phyloP scores from a whole-genome alignment of 1,140 invertebrate species.

The Drosophila pectinifera region DNA sequence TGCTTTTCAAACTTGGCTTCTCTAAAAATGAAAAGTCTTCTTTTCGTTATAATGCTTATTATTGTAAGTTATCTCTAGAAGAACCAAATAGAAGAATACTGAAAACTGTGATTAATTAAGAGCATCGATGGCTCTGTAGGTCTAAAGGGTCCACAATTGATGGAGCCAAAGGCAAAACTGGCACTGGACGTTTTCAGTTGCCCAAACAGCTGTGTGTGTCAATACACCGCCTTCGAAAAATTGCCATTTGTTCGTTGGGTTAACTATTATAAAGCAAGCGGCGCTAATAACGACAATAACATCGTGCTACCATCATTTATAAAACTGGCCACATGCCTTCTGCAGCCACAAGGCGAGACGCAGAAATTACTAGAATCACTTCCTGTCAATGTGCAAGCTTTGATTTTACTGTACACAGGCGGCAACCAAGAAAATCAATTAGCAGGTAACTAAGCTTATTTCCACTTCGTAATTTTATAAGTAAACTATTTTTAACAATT shows the following conservation, averaged over 20 bases:
- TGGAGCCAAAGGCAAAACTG: background rate
- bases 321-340: slow-evolving; percentile 87
- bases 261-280: slow-evolving; percentile 64
- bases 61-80: slow-evolving; percentile 15
- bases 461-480: background rate
- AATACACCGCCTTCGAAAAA: slow-evolving; percentile 85
- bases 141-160: background rate
- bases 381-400: slow-evolving; percentile 86
- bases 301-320: slow-evolving; percentile 83
- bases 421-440: slow-evolving; percentile 82
- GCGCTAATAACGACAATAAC: slow-evolving; percentile 42
- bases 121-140: background rate
- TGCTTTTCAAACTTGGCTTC: slow-evolving; percentile 5
- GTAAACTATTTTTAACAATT: background rate
- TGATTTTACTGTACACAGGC: slow-evolving; percentile 86
- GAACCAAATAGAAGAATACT: background rate
- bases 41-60: slow-evolving; percentile 13
- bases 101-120: slow-evolving; percentile 6
- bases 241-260: slow-evolving; percentile 86
- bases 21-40: slow-evolving; percentile 9
- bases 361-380: slow-evolving; percentile 85
- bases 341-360: slow-evolving; percentile 85
- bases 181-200: slow-evolving; percentile 71
- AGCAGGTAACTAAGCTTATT: slow-evolving; percentile 46
- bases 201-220: slow-evolving; percentile 85